Conservation (phyloP, 2,888 invertebrate species). For the Drosophila rellima region DNA sequence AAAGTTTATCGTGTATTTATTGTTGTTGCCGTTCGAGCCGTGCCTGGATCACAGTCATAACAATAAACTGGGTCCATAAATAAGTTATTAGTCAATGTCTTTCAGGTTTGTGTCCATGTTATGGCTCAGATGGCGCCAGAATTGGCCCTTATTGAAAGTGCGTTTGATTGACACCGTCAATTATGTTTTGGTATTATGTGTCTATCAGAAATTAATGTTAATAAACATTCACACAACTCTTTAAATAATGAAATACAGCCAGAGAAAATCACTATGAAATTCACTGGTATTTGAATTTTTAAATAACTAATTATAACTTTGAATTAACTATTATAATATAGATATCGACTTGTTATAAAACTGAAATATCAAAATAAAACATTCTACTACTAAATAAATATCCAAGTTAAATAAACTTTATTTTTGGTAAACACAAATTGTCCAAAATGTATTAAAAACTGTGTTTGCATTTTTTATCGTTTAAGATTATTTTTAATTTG, state of each 20-base stretch:
- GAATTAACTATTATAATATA: no score
- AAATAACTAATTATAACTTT: no score
- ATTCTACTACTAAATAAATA: no score
- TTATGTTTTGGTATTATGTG: constrained; percentile 12
- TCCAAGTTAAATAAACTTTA: no score
- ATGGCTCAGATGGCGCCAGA: constrained; percentile 31
- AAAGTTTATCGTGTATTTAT: constrained; percentile 75
- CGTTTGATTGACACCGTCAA: constrained; percentile 10
- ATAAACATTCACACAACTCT: constrained; percentile 9
- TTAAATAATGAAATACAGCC: not conserved
- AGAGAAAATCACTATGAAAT: not conserved
- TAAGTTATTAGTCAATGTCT: constrained; percentile 76
- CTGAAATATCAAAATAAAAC: no score
- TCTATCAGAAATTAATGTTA: constrained; percentile 17
- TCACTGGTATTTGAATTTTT: no score
- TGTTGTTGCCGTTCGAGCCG: constrained; percentile 27
- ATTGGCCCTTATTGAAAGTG: constrained; percentile 26
- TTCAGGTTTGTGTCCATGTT: constrained; percentile 23
- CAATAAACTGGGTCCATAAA: constrained; percentile 72
- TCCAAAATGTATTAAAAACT: not conserved
- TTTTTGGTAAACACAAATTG: not conserved
- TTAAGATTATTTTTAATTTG: no score
- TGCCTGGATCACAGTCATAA: constrained; percentile 59
- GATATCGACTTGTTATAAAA: no score
- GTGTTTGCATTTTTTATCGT: no score